Evolutionary conservation across 2,113 vertebrate genomes (phyloP), one percentile per base, ranked within the genome.

Genomic region (Neomonachus schauinslandi): DNA sequence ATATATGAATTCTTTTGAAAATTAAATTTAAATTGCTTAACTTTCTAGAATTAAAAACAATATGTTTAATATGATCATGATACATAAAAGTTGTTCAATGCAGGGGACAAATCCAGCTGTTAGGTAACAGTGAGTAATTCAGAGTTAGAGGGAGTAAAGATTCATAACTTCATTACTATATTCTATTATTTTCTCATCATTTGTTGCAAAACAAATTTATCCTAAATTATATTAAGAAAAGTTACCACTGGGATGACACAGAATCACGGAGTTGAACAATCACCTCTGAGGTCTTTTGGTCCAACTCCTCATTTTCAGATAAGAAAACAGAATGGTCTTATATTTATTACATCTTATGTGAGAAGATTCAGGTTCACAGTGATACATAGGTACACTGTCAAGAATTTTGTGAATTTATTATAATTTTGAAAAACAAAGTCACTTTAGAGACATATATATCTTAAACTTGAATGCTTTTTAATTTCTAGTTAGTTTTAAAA

Each of bases 11-110:
- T 76, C 88, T 65, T 95, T 63, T 95, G 21, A 88, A 65, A 93
- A 89, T 97, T 92, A 94, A 72, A 39, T 93, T 95, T 87, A 97
- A 98, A 92, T 97, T 49, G 24, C 7, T 96, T 65, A 74, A 53
- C 31, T 13, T 81, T 82, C 93, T 93, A 88, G 10, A 88, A 76
- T 87, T 72, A 93, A 94, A 85, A 93, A 63, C 57, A 84, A 21
- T n/a, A 21, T 93, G 5, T 46, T 95, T 91, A 94, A 59, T 63
- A 69, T 1, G 53, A 57, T 86, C 7, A 57, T 80, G 55, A 13
- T n/a, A 79, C 19, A 97, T 97, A 98, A 97, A 79, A 33, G 86
- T 21, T 94, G 93, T 63, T 51, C 15, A 95, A n/a, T 31, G 31
- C 6, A 96, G 77, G 14, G 89, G 55, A 93, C 4, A 94, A 67